Evolutionary conservation across 2,113 vertebrate genomes (phyloP).

Genomic region (Sphyrna mokarran): DNA sequence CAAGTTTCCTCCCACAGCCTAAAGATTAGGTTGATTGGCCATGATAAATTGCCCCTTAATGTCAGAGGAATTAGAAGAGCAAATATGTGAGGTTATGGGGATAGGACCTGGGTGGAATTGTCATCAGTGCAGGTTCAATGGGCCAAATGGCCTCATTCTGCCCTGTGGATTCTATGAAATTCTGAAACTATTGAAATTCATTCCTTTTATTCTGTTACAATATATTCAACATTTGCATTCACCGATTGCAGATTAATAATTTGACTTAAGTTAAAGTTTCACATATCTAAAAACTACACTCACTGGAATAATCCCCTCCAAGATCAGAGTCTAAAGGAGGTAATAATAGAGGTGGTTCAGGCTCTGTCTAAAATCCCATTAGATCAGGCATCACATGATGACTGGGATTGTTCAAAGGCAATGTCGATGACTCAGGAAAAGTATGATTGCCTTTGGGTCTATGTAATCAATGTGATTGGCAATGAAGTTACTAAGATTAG

Average conservation of each 20-base stretch:
- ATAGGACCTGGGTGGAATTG: too few relatives aligned
- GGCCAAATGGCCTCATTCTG: too few relatives aligned
- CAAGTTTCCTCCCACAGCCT: too few relatives aligned
- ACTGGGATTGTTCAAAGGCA: neutral
- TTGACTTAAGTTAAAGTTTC: neutral
- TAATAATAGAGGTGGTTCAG: neutral
- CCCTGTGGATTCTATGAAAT: neutral
- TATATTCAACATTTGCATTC: neutral
- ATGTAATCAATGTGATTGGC: neutral
- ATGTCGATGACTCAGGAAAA: neutral
- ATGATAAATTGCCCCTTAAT: too few relatives aligned
- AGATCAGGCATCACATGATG: neutral
- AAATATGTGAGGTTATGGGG: too few relatives aligned
- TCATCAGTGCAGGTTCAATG: too few relatives aligned
- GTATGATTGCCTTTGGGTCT: neutral
- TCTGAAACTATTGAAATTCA: neutral
- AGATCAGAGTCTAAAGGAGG: neutral
- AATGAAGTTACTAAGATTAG: neutral
- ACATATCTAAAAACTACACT: neutral
- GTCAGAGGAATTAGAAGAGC: too few relatives aligned
- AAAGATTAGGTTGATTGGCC: too few relatives aligned
- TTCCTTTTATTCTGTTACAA: neutral
- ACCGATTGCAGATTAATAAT: neutral
- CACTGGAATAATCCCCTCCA: neutral
- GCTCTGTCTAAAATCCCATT: neutral